Percentiles rank a stretch among this genome's conserved stretches.
Evolutionary conservation across 2,113 vertebrate species (phyloP).

Genomic region (Nerophis lumbriciformis): DNA sequence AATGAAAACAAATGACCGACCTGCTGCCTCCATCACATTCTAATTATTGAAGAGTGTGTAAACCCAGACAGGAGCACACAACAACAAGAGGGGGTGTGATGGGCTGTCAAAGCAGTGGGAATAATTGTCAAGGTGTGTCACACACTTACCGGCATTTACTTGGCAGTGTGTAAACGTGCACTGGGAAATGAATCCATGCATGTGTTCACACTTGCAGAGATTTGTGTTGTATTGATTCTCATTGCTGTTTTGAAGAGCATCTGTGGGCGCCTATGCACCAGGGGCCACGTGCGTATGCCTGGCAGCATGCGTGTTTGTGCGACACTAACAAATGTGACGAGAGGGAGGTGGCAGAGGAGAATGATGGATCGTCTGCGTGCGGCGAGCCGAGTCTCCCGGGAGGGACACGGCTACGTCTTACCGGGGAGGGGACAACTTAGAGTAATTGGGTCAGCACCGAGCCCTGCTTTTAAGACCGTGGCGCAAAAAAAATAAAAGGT

Average conservation of each 20-base stretch:
- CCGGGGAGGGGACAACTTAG: constrained; percentile 56
- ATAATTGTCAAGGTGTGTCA: constrained; percentile 51
- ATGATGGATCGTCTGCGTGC: constrained; percentile 55
- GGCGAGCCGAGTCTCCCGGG: constrained; percentile 54
- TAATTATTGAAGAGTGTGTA: constrained; percentile 42
- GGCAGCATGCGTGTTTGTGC: constrained; percentile 10
- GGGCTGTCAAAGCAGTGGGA: constrained; percentile 41
- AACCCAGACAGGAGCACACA: constrained; percentile 46
- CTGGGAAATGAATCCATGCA: constrained; percentile 16
- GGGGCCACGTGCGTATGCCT: constrained; percentile 8
- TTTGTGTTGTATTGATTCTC: constrained; percentile 29
- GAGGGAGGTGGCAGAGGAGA: constrained; percentile 47
- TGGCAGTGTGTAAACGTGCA: constrained; percentile 7
- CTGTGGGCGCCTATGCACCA: constrained; percentile 17
- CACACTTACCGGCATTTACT: constrained; percentile 31
- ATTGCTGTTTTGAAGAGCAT: constrained; percentile 11
- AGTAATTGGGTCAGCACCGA: constrained; percentile 67
- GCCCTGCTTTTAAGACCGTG: constrained; percentile 44
- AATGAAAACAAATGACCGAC: constrained; percentile 4
- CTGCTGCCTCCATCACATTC: constrained; percentile 45
- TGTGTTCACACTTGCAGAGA: constrained; percentile 20
- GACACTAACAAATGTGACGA: constrained; percentile 39
- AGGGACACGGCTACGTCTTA: constrained; percentile 49
- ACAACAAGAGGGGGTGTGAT: constrained; percentile 57
- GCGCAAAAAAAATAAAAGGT: constrained; percentile 11